Percentiles rank a stretch among this genome's conserved stretches.
phyloP scores from a whole-genome alignment of 2,888 invertebrate species.

The Iselma pallidipennis region DNA sequence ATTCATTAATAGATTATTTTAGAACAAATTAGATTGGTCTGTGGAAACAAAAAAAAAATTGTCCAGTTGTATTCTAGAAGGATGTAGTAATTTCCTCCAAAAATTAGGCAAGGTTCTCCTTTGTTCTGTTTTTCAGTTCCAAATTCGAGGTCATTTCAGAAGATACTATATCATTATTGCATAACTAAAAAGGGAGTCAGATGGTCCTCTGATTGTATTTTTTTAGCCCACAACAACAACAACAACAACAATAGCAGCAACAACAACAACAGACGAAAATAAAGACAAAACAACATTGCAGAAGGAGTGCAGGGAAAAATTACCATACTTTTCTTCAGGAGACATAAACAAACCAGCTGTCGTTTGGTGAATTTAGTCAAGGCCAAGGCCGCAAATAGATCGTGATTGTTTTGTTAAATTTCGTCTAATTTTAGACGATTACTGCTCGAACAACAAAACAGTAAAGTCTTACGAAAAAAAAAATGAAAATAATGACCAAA shows the following conservation, averaged over 20 bases:
- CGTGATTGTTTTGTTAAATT: constrained; percentile 23
- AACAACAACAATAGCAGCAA: too few relatives aligned
- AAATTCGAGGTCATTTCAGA: neutral
- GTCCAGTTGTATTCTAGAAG: too few relatives aligned
- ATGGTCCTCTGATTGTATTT: neutral
- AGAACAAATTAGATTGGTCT: too few relatives aligned
- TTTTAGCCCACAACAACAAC: neutral
- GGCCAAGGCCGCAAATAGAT: constrained; percentile 39
- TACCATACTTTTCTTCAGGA: neutral
- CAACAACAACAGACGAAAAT: neutral
- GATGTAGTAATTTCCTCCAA: neutral
- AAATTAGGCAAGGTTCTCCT: too few relatives aligned
- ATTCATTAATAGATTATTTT: too few relatives aligned
- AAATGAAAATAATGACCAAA: too few relatives aligned
- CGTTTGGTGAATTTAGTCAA: constrained; percentile 40
- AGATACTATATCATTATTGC: too few relatives aligned
- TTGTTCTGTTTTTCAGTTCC: neutral
- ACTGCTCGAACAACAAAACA: constrained; percentile 1
- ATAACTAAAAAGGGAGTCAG: neutral
- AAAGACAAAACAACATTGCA: neutral
- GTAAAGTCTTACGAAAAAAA: too few relatives aligned
- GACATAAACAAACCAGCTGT: constrained; percentile 38
- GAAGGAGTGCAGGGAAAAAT: neutral
- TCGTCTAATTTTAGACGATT: constrained; percentile 25
- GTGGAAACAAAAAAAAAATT: too few relatives aligned